Conservation (phyloP, 2,113 vertebrate genomes). For the Hippotragus niger region DNA sequence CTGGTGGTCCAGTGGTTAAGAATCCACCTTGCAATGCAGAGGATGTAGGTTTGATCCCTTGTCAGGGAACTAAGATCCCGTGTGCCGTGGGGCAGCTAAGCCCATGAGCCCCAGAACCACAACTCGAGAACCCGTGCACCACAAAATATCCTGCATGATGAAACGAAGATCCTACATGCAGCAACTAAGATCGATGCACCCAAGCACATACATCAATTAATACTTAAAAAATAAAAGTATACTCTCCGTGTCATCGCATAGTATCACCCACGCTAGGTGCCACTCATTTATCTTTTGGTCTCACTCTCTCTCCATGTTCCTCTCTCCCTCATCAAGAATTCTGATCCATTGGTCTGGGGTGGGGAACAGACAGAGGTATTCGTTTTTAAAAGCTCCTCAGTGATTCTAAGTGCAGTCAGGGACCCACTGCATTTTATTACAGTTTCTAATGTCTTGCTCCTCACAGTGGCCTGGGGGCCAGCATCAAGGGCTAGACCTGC, state of each 20-base stretch:
- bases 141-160: background rate
- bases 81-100: background rate
- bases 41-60: background rate
- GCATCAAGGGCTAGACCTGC: background rate
- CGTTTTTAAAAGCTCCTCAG: background rate
- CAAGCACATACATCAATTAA: background rate
- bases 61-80: background rate
- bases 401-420: background rate
- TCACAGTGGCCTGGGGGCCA: background rate
- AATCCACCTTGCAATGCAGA: background rate
- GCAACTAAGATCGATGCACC: background rate
- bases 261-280: background rate
- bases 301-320: background rate
- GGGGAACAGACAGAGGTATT: background rate
- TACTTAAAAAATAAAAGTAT: background rate
- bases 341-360: background rate
- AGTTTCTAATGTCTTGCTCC: background rate
- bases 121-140: background rate
- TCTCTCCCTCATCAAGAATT: background rate
- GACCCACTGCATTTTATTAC: too few species aligned
- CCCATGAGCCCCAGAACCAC: background rate
- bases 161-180: background rate
- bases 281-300: background rate
- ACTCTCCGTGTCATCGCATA: accelerated
- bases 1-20: background rate